Conservation (phyloP, 2,113 vertebrate species). For the Penelope pileata region DNA sequence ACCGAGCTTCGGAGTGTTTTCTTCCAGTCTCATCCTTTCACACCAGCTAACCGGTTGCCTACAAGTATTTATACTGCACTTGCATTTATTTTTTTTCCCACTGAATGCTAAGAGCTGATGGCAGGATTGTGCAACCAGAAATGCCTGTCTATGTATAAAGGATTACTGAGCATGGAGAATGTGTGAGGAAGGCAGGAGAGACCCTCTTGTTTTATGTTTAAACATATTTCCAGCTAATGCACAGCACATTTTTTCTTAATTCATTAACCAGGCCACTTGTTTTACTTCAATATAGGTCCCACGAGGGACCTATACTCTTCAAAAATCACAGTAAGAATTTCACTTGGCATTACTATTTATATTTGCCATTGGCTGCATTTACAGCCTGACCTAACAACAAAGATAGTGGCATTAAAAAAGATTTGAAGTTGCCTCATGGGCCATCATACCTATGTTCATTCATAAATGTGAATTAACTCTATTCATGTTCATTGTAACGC, state of each 20-base stretch:
- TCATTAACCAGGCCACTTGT: background rate
- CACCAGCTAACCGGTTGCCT: background rate
- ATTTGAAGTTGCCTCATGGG: background rate
- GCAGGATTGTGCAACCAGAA: background rate
- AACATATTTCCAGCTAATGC: background rate
- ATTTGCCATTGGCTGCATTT: background rate
- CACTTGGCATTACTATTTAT: background rate
- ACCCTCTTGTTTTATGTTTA: background rate
- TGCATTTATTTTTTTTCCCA: background rate
- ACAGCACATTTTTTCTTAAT: background rate
- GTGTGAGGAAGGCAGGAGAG: background rate
- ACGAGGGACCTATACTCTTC: background rate
- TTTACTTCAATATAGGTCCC: background rate
- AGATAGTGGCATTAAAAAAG: background rate
- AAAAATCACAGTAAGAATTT: background rate
- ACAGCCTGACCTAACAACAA: background rate
- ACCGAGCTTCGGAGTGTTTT: background rate
- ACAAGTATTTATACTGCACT: background rate
- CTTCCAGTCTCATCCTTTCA: background rate
- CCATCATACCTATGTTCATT: background rate
- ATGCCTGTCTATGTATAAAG: background rate
- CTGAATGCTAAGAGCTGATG: accelerated
- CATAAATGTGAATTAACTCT: background rate
- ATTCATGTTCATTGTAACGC: background rate
- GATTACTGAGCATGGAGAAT: background rate